Percentiles rank a stretch among this genome's conserved stretches.
Evolutionary conservation across 2,888 invertebrate genomes (phyloP).

Genomic region (Nemurella pictetii): DNA sequence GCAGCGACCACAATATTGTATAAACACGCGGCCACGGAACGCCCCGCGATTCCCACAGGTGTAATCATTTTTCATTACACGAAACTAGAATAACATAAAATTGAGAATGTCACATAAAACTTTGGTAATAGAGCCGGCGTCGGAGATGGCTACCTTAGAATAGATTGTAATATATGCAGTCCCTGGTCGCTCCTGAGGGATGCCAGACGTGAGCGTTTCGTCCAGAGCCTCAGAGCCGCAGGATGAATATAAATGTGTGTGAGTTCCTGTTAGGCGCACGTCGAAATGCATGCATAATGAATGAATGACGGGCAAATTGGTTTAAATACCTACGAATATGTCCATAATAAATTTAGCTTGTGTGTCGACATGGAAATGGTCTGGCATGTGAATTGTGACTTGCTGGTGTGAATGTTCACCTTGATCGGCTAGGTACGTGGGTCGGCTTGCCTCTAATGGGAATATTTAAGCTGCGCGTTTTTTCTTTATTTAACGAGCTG

Average conservation of each 20-base stretch:
- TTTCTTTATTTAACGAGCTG: too few relatives aligned
- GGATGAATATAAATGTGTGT: neutral
- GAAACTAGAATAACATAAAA: conserved; percentile 3
- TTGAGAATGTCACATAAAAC: conserved; percentile 9
- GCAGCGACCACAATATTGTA: neutral
- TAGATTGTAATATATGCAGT: neutral
- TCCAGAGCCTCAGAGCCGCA: neutral
- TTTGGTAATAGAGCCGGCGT: neutral
- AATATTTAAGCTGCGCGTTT: too few relatives aligned
- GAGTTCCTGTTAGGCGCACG: neutral
- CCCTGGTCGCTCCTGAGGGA: neutral
- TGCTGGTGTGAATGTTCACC: too few relatives aligned
- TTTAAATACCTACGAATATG: neutral
- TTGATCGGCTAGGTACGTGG: too few relatives aligned
- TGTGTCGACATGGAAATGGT: neutral
- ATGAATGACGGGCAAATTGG: neutral
- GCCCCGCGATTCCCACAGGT: neutral
- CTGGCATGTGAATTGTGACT: too few relatives aligned
- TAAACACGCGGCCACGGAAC: neutral
- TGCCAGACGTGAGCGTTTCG: neutral
- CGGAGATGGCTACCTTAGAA: neutral
- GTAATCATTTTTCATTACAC: conserved; percentile 7
- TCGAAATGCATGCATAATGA: neutral
- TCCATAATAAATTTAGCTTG: neutral
- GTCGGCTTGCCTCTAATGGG: too few relatives aligned